Evolutionary conservation across 2,113 vertebrate species (phyloP).

Genomic region (Brienomyrus longianalis): DNA sequence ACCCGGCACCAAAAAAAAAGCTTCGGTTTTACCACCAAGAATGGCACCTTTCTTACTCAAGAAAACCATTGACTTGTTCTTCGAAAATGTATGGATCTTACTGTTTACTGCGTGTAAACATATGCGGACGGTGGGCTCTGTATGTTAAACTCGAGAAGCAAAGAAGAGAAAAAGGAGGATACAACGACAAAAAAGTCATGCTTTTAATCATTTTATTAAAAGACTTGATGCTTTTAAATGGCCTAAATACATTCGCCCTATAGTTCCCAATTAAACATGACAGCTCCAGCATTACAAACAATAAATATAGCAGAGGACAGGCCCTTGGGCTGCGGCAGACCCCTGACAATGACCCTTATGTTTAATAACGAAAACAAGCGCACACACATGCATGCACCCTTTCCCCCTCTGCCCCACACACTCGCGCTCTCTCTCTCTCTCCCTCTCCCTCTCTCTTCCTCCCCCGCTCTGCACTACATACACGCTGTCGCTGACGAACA

Average conservation of each 20-base stretch:
- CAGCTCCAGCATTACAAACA: slow-evolving; percentile 66
- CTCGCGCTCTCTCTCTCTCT: neutral
- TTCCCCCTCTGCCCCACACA: slow-evolving; percentile 20
- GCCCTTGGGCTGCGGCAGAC: slow-evolving; percentile 53
- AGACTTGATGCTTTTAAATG: slow-evolving; percentile 64
- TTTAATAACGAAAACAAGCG: slow-evolving; percentile 67
- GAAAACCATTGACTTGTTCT: no score
- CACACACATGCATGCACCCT: slow-evolving; percentile 23
- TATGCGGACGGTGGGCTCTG: slow-evolving; percentile 43
- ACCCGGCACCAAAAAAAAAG: neutral
- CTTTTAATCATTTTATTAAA: slow-evolving; percentile 62
- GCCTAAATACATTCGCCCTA: slow-evolving; percentile 63
- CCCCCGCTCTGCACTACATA: neutral
- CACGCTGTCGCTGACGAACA: neutral
- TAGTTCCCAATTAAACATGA: slow-evolving; percentile 65
- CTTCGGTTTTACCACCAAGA: neutral
- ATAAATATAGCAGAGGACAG: slow-evolving; percentile 66
- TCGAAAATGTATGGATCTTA: slow-evolving; percentile 2
- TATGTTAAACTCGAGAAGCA: slow-evolving; percentile 52
- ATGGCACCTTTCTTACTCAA: neutral
- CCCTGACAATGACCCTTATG: slow-evolving; percentile 61
- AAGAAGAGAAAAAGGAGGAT: slow-evolving; percentile 35
- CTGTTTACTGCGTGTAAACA: slow-evolving; percentile 32
- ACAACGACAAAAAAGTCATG: slow-evolving; percentile 58
- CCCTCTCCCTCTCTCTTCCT: neutral